Evolutionary conservation across 2,888 invertebrate species (phyloP), one percentile per base, ranked within the genome.

Genomic region (Gnatocerus cornutus): DNA sequence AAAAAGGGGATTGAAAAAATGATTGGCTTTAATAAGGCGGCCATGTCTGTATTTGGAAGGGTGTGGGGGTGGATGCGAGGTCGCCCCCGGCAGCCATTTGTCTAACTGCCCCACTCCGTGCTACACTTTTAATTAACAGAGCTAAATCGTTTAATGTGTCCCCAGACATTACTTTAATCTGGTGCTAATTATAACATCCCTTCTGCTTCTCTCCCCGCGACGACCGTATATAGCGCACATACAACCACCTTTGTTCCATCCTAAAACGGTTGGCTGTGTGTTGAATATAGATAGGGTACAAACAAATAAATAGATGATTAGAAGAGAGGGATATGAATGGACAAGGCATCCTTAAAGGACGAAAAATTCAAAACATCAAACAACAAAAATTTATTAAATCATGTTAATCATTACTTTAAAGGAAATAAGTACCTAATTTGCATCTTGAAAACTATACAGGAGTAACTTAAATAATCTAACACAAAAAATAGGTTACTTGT

Each of bases 81-180:
- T 74, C 72, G 74, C 80, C 80, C 80, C 77, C 69, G 76, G 77
- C 80, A 81, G 81, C 83, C 83, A 84, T 83, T 83, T 82, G 79
- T 83, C 81, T 82, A 80, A 80, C 78, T 77, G 76, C 80, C 80
- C 78, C 80, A 77, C 78, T 78, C 79, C 81, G 79, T 82, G 81
- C 84, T 84, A 85, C 85, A 85, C 85, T 85, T 85, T 85, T 85
- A 85, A 85, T 85, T 85, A 85, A 85, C 85, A 85, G 85, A 84
- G 84, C 85, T 84, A 85, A 85, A 85, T 85, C 85, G 85, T 84
- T 85, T 85, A 88, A 87, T 87, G 87, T 86, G 87, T 88, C 87
- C 87, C 87, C 86, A 86, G 88, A 88, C 88, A 87, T 87, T 87
- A 87, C 87, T 88, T 88, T 88, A 88, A 88, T 88, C 88, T 88